Evolutionary conservation across 2,888 invertebrate genomes (phyloP), one percentile per base, ranked within the genome.

Genomic region (Epsilonema sp.): DNA sequence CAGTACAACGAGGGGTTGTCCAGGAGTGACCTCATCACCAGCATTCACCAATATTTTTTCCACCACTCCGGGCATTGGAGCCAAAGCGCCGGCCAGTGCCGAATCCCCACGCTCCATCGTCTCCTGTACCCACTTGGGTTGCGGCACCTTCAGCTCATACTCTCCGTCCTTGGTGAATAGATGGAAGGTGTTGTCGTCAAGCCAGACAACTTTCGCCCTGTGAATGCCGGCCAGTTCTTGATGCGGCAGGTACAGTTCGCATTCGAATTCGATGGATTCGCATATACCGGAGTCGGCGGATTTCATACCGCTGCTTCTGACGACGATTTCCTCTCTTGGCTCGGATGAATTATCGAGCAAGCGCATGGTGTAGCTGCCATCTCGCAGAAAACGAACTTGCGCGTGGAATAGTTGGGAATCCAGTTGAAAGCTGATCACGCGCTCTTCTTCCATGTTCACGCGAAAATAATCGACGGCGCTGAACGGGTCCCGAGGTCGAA

Each of bases 41-140:
- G 75, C 71, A 50, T 75, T 74, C 2, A 94, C 86, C 21, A 84
- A 72, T 43, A 94, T 71, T 66, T 84, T 85, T 62, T 94, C 90
- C 38, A 97, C 73, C 19, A 92, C 76, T 1, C 97, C 97, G 0
- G 94, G 94, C 77, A 97, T 97, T 11, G 94, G 94, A 4, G 92
- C 82, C 1, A 78, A 66, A 1, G 80, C 76, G 47, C 73, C 73
- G 3, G 76, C 76, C 13, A 1, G 4, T 3, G 2, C n/a, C n/a
- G 72, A 73, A 51, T 72, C 65, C 3, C 52, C 53, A 1, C 54
- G 61, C 58, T 41, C 67, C 87, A 92, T 11, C 64, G 46, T 51
- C 23, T 44, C 24, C 19, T n/a, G 46, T 1, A 53, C 31, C 40
- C 50, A 56, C 48, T 65, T 60, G 0, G 67, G 67, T 58, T 65